These are phyloP conservation scores for Euphydryas editha DNA, from an alignment of 2,888 invertebrate species.

Conservation along the genomic window DNA sequence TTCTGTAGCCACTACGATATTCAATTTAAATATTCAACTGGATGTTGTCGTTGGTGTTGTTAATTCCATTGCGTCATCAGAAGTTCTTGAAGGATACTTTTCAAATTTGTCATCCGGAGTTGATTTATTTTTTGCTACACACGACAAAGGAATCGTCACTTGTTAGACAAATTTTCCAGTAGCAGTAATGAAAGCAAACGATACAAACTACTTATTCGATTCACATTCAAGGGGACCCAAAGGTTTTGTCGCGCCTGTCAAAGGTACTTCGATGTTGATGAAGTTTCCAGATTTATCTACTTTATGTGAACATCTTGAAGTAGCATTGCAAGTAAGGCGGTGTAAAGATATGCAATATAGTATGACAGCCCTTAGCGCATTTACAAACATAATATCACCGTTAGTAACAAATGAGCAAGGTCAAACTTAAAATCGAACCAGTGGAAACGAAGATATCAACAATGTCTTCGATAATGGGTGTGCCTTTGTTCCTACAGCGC, in stretches of 20 bases:
- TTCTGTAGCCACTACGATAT: neutral
- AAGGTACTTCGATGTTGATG: neutral
- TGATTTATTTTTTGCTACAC: neutral
- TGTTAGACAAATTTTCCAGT: neutral
- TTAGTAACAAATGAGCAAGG: neutral
- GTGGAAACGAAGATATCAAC: neutral
- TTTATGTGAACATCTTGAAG: neutral
- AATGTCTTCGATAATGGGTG: neutral
- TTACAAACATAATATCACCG: neutral
- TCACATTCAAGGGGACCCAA: neutral
- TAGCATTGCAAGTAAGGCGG: neutral
- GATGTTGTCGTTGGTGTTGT: neutral
- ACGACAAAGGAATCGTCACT: neutral
- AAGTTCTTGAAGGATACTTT: neutral
- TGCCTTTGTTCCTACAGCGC: neutral
- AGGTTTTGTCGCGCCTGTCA: neutral
- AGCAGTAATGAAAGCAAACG: neutral
- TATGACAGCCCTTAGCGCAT: neutral
- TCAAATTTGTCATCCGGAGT: neutral
- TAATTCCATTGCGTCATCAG: neutral
- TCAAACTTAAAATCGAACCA: neutral
- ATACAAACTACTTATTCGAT: neutral
- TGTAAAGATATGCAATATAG: neutral
- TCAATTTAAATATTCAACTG: neutral
- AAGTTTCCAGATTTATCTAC: neutral